Evolutionary conservation across 2,888 invertebrate species (phyloP).

Genomic region (Agrotis puta): DNA sequence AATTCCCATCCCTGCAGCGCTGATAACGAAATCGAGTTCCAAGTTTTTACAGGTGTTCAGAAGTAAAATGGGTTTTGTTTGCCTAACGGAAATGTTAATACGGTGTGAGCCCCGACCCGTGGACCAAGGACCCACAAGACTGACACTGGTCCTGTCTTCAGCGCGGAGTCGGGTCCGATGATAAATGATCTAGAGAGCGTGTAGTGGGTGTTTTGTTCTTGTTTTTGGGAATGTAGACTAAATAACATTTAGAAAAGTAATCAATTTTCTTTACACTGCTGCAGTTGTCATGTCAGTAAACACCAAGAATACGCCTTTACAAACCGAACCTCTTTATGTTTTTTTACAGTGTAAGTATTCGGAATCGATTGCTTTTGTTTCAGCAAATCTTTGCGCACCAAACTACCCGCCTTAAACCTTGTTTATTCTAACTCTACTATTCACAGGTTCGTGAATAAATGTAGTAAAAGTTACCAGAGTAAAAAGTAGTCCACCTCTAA

Average conservation of each 20-base stretch:
- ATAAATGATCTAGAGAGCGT: slow-evolving; percentile 41
- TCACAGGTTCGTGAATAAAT: slow-evolving; percentile 52
- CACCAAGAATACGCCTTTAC: background rate
- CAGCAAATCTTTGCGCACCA: background rate
- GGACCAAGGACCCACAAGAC: slow-evolving; percentile 28
- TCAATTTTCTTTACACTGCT: slow-evolving; percentile 27
- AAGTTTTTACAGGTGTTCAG: slow-evolving; percentile 70
- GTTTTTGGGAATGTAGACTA: slow-evolving; percentile 24
- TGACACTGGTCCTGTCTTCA: slow-evolving; percentile 37
- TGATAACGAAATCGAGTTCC: slow-evolving; percentile 66
- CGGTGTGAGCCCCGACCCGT: slow-evolving; percentile 29
- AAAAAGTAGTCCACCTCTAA: slow-evolving; percentile 45
- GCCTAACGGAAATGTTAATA: slow-evolving; percentile 56
- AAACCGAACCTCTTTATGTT: background rate
- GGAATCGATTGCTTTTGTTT: background rate
- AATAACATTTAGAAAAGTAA: slow-evolving; percentile 17
- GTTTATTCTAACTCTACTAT: slow-evolving; percentile 46
- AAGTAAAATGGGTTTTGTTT: slow-evolving; percentile 63
- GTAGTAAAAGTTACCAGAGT: slow-evolving; percentile 52
- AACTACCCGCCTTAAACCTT: slow-evolving; percentile 37
- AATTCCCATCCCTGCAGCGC: slow-evolving; percentile 60
- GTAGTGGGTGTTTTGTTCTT: slow-evolving; percentile 33
- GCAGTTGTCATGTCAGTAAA: slow-evolving; percentile 7
- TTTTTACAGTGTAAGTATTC: background rate
- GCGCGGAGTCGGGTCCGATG: slow-evolving; percentile 38